Percentiles rank a stretch among this genome's conserved stretches.
phyloP scores from a whole-genome alignment of 2,888 invertebrate genomes.

The Suillia variegata region DNA sequence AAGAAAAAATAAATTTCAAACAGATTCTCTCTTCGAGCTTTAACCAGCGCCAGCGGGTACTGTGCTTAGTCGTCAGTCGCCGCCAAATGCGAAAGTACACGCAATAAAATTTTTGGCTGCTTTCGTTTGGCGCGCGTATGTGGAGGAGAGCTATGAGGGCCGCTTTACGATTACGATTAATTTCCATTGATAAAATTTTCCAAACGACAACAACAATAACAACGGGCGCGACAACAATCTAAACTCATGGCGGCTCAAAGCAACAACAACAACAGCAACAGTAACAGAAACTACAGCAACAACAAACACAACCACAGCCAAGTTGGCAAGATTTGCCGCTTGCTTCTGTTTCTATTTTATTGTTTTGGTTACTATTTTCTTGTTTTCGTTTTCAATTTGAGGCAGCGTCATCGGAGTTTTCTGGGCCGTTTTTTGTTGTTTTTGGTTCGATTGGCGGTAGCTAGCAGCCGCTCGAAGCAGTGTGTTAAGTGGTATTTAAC shows the following conservation, averaged over 20 bases:
- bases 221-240: neutral
- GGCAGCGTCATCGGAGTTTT: neutral
- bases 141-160: neutral
- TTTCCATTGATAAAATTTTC: constrained; percentile 31
- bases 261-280: constrained; percentile 7
- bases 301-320: neutral
- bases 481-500: constrained; percentile 22
- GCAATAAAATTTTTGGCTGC: constrained; percentile 17
- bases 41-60: too few species aligned
- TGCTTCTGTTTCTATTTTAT: neutral
- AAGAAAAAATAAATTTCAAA: too few species aligned
- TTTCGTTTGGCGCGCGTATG: too few species aligned
- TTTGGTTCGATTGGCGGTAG: neutral
- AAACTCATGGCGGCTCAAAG: constrained; percentile 6
- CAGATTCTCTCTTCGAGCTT: too few species aligned
- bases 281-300: neutral
- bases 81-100: too few species aligned
- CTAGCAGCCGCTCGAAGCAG: neutral
- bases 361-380: neutral
- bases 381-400: neutral
- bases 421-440: too few species aligned
- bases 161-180: constrained; percentile 28
- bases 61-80: too few species aligned
- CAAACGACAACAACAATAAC: constrained; percentile 1
- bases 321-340: neutral